phyloP scores from a whole-genome alignment of 2,888 invertebrate genomes.

The Troilus luridus region DNA sequence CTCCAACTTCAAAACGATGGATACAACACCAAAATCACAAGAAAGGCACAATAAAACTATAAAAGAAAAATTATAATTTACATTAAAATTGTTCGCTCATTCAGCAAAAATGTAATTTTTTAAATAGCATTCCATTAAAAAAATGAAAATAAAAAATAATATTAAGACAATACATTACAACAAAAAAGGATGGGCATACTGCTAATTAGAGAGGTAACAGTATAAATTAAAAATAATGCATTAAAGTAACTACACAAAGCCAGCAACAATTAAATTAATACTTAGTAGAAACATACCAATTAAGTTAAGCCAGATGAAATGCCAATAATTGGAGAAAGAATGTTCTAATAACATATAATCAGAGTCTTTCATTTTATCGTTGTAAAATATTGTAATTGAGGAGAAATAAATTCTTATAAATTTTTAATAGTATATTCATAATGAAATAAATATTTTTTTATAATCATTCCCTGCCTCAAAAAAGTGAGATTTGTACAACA shows the following conservation, averaged over 20 bases:
- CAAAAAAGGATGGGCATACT: neutral
- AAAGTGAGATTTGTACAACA: neutral
- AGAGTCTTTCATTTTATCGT: neutral
- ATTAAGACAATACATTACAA: neutral
- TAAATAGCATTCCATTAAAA: neutral
- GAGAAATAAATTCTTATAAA: neutral
- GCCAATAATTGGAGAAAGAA: neutral
- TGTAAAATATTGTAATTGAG: neutral
- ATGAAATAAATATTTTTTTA: neutral
- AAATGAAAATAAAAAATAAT: neutral
- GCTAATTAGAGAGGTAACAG: neutral
- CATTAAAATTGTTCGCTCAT: slow-evolving; percentile 22
- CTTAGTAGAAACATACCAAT: neutral
- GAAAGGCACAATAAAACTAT: slow-evolving; percentile 48
- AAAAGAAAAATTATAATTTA: slow-evolving; percentile 46
- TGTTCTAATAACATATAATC: neutral
- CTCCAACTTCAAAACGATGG: slow-evolving; percentile 35
- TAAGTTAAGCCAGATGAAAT: neutral
- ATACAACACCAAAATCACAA: slow-evolving; percentile 47
- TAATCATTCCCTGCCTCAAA: neutral
- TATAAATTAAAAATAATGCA: neutral
- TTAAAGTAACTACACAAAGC: neutral
- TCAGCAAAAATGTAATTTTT: neutral
- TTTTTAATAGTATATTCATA: neutral
- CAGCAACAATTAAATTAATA: neutral